Conservation (phyloP, 2,113 vertebrate genomes). For the Chaetodon trifascialis region DNA sequence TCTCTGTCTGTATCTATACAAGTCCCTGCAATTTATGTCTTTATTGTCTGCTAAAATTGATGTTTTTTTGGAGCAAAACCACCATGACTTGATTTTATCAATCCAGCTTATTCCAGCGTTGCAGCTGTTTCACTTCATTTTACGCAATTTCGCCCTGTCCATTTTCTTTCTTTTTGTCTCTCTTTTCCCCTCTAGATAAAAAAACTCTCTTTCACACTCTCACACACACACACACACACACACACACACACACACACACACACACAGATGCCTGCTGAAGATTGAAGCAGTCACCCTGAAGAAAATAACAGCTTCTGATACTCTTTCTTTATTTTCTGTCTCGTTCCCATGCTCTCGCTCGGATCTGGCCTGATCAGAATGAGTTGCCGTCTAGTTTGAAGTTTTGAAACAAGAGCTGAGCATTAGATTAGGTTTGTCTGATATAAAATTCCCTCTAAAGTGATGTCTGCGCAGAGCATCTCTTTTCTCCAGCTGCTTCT, state of each 20-base stretch:
- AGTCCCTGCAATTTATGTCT: neutral
- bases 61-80: neutral
- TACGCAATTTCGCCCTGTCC: neutral
- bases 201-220: neutral
- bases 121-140: slow-evolving; percentile 14
- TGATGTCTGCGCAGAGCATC: slow-evolving; percentile 16
- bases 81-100: slow-evolving; percentile 10
- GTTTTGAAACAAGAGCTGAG: slow-evolving; percentile 46
- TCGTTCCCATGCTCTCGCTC: slow-evolving; percentile 26
- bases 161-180: neutral
- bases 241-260: neutral
- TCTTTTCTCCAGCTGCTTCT: slow-evolving; percentile 39
- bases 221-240: neutral
- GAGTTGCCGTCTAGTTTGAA: slow-evolving; percentile 45
- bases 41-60: slow-evolving; percentile 8
- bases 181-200: no score
- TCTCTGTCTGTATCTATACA: neutral
- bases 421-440: slow-evolving; percentile 46
- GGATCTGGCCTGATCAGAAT: slow-evolving; percentile 48
- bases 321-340: slow-evolving; percentile 5
- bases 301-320: slow-evolving; percentile 9
- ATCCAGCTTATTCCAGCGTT: neutral
- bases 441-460: slow-evolving; percentile 63
- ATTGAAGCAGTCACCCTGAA: slow-evolving; percentile 5
- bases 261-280: neutral